These are phyloP conservation scores for Ferrisia virgata DNA, from an alignment of 2,888 invertebrate genomes.

Conservation along the genomic window DNA sequence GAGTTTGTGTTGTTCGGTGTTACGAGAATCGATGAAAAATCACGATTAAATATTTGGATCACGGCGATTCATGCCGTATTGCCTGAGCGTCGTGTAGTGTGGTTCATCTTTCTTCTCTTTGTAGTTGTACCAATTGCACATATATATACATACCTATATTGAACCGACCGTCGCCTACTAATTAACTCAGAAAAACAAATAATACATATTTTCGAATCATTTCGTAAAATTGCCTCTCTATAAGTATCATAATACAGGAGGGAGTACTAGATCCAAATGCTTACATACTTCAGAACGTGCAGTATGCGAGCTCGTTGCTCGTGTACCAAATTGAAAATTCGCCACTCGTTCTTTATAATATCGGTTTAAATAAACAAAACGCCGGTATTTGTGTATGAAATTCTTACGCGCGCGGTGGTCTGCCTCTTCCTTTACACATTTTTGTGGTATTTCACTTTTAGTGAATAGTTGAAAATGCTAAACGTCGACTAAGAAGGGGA, in stretches of 20 bases:
- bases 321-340: background rate
- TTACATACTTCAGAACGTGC: too few relatives aligned
- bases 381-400: background rate
- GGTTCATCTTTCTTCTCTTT: background rate
- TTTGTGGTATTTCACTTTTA: background rate
- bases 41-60: constrained; percentile 33
- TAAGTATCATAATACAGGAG: too few relatives aligned
- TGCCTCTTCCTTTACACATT: background rate
- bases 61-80: background rate
- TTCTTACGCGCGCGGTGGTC: constrained; percentile 9
- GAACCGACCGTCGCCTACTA: background rate
- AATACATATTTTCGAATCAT: background rate
- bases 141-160: too few relatives aligned
- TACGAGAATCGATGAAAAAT: constrained; percentile 12
- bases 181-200: background rate
- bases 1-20: background rate
- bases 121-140: background rate
- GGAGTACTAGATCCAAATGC: too few relatives aligned
- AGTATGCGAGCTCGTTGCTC: too few relatives aligned
- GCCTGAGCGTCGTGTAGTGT: background rate
- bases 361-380: background rate
- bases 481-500: background rate
- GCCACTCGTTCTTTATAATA: background rate
- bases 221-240: background rate
- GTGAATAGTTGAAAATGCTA: background rate